These are phyloP conservation scores for Frankliniella fusca DNA, from an alignment of 2,888 invertebrate species.

Conservation along the genomic window DNA sequence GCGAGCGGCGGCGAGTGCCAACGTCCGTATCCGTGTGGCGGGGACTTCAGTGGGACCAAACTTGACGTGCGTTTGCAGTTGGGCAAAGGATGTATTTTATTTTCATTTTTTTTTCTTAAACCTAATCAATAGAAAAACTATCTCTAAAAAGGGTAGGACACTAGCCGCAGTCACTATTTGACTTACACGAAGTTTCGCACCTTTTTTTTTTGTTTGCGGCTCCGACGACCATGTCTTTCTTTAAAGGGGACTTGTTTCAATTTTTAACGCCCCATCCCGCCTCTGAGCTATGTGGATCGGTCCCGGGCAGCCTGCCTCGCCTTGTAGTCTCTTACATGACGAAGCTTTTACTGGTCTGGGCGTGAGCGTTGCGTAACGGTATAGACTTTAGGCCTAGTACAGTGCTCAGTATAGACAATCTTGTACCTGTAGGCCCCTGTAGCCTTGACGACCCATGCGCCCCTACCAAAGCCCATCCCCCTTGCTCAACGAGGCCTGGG, in stretches of 20 bases:
- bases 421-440: constrained; percentile 21
- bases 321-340: constrained; percentile 10
- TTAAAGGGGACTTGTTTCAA: too few relatives aligned
- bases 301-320: constrained; percentile 2
- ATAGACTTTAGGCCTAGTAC: constrained; percentile 26
- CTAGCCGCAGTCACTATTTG: too few relatives aligned
- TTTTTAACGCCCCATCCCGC: too few relatives aligned
- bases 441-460: background rate
- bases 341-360: background rate
- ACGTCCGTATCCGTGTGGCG: too few relatives aligned
- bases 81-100: too few relatives aligned
- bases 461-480: background rate
- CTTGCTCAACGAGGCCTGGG: too few relatives aligned
- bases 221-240: too few relatives aligned
- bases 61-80: background rate
- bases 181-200: too few relatives aligned
- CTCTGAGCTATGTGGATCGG: background rate
- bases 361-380: background rate
- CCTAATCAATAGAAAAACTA: background rate
- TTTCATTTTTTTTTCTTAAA: background rate
- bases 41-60: constrained; percentile 7
- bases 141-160: too few relatives aligned
- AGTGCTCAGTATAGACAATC: constrained; percentile 26
- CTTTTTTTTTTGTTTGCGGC: too few relatives aligned
- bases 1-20: too few relatives aligned